Percentiles rank a stretch among this genome's conserved stretches.
Conservation (phyloP, 1,140 invertebrate genomes). For the Drosophila nigromelanica region DNA sequence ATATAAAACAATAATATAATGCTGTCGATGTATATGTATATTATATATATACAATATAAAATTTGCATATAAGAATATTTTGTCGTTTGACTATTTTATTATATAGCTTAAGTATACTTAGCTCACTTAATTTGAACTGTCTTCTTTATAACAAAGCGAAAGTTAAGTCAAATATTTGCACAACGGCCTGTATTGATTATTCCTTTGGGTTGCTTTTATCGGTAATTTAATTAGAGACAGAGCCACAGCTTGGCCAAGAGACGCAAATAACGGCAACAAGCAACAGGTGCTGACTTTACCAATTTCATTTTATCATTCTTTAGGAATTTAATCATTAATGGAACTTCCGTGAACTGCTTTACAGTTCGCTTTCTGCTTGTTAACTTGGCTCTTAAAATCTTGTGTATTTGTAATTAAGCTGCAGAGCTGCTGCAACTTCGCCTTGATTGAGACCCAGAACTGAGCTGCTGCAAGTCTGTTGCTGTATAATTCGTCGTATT, state of each 20-base stretch:
- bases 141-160: constrained; percentile 17
- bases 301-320: constrained; percentile 18
- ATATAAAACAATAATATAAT: too few relatives aligned
- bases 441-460: constrained; percentile 50
- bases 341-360: constrained; percentile 18
- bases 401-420: constrained; percentile 54
- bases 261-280: constrained; percentile 41
- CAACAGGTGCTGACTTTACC: constrained; percentile 53
- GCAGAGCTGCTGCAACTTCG: constrained; percentile 17
- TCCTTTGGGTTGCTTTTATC: constrained; percentile 23
- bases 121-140: background rate
- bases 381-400: constrained; percentile 29
- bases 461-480: constrained; percentile 26
- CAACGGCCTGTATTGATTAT: constrained; percentile 17
- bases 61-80: too few relatives aligned
- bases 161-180: constrained; percentile 67
- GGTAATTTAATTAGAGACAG: constrained; percentile 66
- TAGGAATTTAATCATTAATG: constrained; percentile 63
- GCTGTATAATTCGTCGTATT: constrained; percentile 62
- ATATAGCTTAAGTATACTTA: too few relatives aligned
- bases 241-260: constrained; percentile 22
- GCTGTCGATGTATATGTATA: too few relatives aligned
- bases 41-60: too few relatives aligned
- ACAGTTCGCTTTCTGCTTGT: constrained; percentile 9
- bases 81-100: too few relatives aligned